These are phyloP conservation scores for Elymnias hypermnestra DNA, from an alignment of 1,140 invertebrate genomes.

Conservation along the genomic window DNA sequence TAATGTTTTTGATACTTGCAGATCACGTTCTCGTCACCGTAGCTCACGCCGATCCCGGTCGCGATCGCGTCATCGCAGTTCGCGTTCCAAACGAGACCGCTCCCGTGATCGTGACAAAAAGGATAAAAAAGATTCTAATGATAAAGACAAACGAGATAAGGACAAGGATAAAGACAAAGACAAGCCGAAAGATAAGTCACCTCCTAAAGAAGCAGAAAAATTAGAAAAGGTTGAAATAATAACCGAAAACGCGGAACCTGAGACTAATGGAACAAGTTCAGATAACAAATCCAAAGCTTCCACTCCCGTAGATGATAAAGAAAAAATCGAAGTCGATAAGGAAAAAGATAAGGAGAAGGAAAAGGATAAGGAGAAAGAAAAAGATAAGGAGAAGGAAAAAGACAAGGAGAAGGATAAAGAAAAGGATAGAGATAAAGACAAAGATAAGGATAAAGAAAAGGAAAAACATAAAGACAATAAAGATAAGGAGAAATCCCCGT, in stretches of 20 bases:
- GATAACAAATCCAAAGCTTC: conserved; percentile 60
- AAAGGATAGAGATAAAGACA: conserved; percentile 31
- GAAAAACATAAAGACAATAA: conserved; percentile 44
- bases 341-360: conserved; percentile 68
- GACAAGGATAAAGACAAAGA: conserved; percentile 41
- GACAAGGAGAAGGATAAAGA: conserved; percentile 26
- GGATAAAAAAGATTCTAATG: conserved; percentile 40
- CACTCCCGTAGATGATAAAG: conserved; percentile 52
- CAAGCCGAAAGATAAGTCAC: conserved; percentile 50
- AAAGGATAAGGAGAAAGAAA: conserved; percentile 50
- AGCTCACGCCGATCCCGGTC: conserved; percentile 77
- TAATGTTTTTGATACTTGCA: conserved; percentile 21
- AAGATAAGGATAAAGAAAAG: conserved; percentile 44
- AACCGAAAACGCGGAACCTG: conserved; percentile 26
- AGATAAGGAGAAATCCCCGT: conserved; percentile 65
- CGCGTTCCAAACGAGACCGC: conserved; percentile 76
- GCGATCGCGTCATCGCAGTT: conserved; percentile 79
- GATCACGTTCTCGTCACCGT: conserved; percentile 81
- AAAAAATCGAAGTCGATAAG: conserved; percentile 30
- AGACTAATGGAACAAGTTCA: conserved; percentile 56
- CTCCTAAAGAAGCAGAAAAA: conserved; percentile 35
- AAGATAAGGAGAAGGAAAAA: conserved; percentile 19
- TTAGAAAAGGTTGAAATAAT: conserved; percentile 42
- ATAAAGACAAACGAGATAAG: conserved; percentile 24
- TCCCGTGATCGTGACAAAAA: conserved; percentile 55